These are phyloP conservation scores for Numenius arquata DNA, from an alignment of 2,113 vertebrate genomes.

Conservation along the genomic window DNA sequence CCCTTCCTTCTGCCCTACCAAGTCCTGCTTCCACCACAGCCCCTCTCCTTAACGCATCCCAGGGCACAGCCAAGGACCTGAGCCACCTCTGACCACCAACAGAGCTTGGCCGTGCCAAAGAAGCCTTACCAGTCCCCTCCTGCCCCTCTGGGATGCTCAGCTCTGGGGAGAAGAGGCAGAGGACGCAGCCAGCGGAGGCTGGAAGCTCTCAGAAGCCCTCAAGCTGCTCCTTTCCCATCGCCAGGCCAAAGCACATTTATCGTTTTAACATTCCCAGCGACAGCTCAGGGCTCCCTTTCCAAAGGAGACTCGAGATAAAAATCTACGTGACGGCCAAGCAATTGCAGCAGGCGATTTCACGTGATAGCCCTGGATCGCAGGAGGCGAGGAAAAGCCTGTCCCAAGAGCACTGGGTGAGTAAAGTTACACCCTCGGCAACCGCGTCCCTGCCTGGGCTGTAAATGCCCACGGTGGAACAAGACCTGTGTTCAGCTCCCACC, in stretches of 20 bases:
- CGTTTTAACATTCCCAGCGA: background rate
- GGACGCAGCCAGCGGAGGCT: background rate
- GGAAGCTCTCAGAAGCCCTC: background rate
- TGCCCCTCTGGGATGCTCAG: background rate
- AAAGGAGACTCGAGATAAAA: background rate
- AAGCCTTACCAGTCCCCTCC: fast-evolving
- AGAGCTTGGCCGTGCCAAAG: background rate
- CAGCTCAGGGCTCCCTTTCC: background rate
- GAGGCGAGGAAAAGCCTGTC: background rate
- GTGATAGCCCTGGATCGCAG: background rate
- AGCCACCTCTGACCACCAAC: background rate
- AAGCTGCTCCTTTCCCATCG: background rate
- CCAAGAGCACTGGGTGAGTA: background rate
- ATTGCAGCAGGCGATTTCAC: background rate
- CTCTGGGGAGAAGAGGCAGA: background rate
- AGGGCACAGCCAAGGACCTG: background rate
- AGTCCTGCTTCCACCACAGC: background rate
- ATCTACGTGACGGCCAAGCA: background rate
- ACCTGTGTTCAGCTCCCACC: background rate
- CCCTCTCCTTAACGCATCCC: background rate
- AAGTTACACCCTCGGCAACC: background rate
- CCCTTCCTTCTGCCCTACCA: background rate
- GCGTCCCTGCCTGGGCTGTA: fast-evolving
- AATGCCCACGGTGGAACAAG: background rate
- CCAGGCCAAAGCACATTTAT: background rate